Evolutionary conservation across 2,797 vertebrate species (phyloP), one percentile per base, ranked within the genome.

Genomic region (Hyperoplus immaculatus): DNA sequence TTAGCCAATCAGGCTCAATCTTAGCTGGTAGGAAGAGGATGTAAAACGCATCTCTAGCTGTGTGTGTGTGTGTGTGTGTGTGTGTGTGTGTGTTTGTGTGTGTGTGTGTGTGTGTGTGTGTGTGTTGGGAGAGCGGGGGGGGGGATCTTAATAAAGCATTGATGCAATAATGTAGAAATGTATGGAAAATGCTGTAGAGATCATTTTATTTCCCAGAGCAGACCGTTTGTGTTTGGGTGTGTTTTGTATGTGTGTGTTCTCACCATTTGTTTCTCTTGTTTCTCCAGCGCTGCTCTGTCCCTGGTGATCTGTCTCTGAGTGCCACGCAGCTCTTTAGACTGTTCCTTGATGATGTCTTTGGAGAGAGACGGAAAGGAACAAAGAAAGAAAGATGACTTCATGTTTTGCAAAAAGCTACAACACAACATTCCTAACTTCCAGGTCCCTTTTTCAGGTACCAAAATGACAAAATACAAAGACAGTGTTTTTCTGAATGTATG

Each of bases 181-280:
- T 45, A 58, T 47, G 16, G 12, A 43, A 72, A 75, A 76, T 59
- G 63, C 8, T 5, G 49, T 41, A 7, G 11, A 50, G 7, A 69
- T 41, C 43, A 14, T 66, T 72, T 58, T 51, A 15, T 38, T 45
- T 6, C 15, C 15, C 21, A 3, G 66, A 61, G 4, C 36, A 43
- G 64, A 29, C 21, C 61, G 36, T 14, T 15, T 72, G 77, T 59
- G 46, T 47, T 55, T 50, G 72, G 72, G 58, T 60, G 39, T 68
- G 39, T 56, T 57, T 45, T 73, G 77, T 78, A 51, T 45, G 72
- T 57, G 68, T 66, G 69, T 21, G 38, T 3, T 73, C 97, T 93
- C 90, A 99, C 98, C 97, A 99, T 94, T 94, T 99, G 98, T 87
- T 97, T 99, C 93, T 99, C 98, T 84, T 99, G 97, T 90, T 95